phyloP scores from a whole-genome alignment of 2,888 invertebrate species.

The Cantharis lateralis region DNA sequence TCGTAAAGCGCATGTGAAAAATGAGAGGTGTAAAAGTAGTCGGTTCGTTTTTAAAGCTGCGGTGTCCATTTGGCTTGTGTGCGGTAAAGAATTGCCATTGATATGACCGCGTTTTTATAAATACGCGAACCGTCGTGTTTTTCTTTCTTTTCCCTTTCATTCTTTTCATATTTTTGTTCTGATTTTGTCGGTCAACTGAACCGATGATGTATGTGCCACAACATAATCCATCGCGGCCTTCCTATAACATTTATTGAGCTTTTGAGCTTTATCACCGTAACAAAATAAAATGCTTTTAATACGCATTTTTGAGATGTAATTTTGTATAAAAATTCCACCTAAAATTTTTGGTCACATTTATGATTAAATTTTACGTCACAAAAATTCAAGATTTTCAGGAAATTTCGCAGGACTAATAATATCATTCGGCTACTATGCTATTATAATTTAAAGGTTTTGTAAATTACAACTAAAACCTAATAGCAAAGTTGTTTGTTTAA shows the following conservation, averaged over 20 bases:
- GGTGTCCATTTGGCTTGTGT: slow-evolving; percentile 46
- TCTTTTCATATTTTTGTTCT: slow-evolving; percentile 28
- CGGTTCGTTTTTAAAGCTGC: slow-evolving; percentile 52
- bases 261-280: slow-evolving; percentile 24
- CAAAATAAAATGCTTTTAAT: slow-evolving; percentile 12
- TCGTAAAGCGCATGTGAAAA: slow-evolving; percentile 45
- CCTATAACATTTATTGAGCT: slow-evolving; percentile 27
- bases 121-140: slow-evolving; percentile 27
- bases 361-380: not conserved
- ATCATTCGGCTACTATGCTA: not conserved
- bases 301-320: slow-evolving; percentile 4
- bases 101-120: slow-evolving; percentile 40
- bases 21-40: slow-evolving; percentile 45
- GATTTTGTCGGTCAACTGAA: slow-evolving; percentile 28
- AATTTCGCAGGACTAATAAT: not conserved
- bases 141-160: slow-evolving; percentile 30
- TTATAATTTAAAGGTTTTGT: not conserved
- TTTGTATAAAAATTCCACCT: not conserved
- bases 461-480: slow-evolving; percentile 34
- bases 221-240: slow-evolving; percentile 25
- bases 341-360: not conserved
- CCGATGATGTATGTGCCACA: slow-evolving; percentile 24
- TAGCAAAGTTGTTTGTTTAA: slow-evolving; percentile 31
- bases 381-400: not conserved
- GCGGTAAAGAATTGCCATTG: slow-evolving; percentile 47